Conservation (phyloP, 2,888 invertebrate species). For the Eremobia ochroleuca region DNA sequence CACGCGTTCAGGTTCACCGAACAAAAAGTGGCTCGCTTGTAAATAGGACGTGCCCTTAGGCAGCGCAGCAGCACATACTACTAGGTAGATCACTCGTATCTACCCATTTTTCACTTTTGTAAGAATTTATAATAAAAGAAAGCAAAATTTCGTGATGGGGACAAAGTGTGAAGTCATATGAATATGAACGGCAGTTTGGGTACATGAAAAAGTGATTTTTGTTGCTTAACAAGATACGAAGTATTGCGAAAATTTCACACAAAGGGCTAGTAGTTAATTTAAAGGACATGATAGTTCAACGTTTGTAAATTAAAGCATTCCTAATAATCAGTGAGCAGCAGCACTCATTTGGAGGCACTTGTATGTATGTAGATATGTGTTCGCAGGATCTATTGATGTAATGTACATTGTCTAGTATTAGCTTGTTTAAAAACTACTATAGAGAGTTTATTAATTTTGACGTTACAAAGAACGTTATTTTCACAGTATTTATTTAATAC, state of each 20-base stretch:
- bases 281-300: constrained; percentile 8
- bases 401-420: constrained; percentile 74
- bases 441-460: constrained; percentile 59
- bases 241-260: neutral
- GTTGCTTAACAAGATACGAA: constrained; percentile 16
- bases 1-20: neutral
- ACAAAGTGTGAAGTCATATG: neutral
- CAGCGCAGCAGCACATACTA: constrained; percentile 12
- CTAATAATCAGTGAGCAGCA: constrained; percentile 23
- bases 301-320: constrained; percentile 41
- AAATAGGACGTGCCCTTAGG: neutral
- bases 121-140: constrained; percentile 49
- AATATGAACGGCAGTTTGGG: neutral
- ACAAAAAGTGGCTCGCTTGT: neutral
- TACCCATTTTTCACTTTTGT: constrained; percentile 65
- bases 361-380: constrained; percentile 62
- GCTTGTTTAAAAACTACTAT: constrained; percentile 68
- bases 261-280: constrained; percentile 21
- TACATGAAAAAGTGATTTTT: constrained; percentile 18
- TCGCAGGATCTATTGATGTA: constrained; percentile 65
- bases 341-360: constrained; percentile 56
- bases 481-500: constrained; percentile 55
- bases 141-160: neutral
- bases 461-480: constrained; percentile 53
- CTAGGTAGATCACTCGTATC: constrained; percentile 27